Conservation (phyloP, 2,113 vertebrate genomes). For the Tupaia tana region DNA sequence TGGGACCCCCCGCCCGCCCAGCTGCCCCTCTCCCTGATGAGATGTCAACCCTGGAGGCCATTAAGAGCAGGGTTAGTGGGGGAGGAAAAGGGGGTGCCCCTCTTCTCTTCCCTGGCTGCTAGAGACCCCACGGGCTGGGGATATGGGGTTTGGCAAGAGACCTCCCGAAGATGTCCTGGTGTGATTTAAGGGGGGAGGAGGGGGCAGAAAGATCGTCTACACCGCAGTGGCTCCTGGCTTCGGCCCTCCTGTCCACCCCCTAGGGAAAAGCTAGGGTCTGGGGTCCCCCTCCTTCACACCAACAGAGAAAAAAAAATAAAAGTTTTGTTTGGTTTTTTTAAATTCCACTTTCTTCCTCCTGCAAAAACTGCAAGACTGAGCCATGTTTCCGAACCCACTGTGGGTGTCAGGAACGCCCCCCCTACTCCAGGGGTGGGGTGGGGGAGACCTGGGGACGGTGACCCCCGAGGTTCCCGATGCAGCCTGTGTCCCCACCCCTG, state of each 20-base stretch:
- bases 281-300: conserved; percentile 51
- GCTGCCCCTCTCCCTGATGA: conserved; percentile 80
- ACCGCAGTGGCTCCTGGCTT: not conserved
- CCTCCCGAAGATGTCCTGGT: not conserved
- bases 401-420: not conserved
- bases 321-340: not conserved
- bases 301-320: not conserved
- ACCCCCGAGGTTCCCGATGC: conserved; percentile 40
- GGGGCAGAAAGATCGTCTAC: not conserved
- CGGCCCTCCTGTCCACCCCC: not conserved
- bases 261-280: conserved; percentile 24
- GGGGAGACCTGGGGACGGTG: not conserved
- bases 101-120: conserved; percentile 68
- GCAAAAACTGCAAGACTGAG: conserved; percentile 56
- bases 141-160: conserved; percentile 10
- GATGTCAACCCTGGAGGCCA: conserved; percentile 73
- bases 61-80: conserved; percentile 79
- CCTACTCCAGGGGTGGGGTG: not conserved
- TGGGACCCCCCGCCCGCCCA: conserved; percentile 73
- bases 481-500: not conserved
- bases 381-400: not conserved
- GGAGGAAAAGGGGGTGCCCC: conserved; percentile 13
- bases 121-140: conserved; percentile 78
- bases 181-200: not conserved
- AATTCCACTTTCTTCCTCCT: conserved; percentile 62